phyloP scores from a whole-genome alignment of 2,113 vertebrate genomes.

The Malurus cyaneus region DNA sequence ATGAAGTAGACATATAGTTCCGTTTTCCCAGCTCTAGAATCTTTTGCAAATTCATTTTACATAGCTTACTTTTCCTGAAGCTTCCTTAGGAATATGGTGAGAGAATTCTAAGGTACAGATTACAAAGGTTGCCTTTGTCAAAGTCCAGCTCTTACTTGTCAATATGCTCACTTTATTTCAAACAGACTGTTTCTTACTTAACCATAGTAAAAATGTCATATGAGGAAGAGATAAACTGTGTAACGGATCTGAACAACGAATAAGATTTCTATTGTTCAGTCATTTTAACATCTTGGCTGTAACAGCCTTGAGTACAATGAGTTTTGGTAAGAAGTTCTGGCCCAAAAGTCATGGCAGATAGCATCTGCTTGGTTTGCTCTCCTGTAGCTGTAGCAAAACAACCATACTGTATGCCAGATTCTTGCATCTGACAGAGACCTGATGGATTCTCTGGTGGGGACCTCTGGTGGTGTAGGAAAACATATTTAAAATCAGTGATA shows the following conservation, averaged over 20 bases:
- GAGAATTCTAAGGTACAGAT: not conserved
- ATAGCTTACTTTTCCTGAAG: not conserved
- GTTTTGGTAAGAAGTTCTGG: not conserved
- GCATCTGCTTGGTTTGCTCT: not conserved
- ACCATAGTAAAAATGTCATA: not conserved
- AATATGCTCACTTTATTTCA: not conserved
- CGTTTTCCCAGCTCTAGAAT: not conserved
- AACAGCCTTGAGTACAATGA: not conserved
- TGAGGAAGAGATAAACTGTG: not conserved
- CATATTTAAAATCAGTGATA: not conserved
- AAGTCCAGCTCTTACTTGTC: not conserved
- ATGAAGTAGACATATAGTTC: not conserved
- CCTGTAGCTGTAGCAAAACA: not conserved
- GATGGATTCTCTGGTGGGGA: not conserved
- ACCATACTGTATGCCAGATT: not conserved
- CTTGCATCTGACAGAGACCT: not conserved
- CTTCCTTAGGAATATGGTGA: not conserved
- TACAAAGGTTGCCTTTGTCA: not conserved
- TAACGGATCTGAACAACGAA: not conserved
- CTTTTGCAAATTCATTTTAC: not conserved
- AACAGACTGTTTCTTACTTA: not conserved
- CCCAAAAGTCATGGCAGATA: not conserved
- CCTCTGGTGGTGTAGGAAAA: not conserved
- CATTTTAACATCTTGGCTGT: not conserved
- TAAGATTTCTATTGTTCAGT: not conserved